Evolutionary conservation across 2,888 invertebrate species (phyloP).

Genomic region (Tenthredo notha): DNA sequence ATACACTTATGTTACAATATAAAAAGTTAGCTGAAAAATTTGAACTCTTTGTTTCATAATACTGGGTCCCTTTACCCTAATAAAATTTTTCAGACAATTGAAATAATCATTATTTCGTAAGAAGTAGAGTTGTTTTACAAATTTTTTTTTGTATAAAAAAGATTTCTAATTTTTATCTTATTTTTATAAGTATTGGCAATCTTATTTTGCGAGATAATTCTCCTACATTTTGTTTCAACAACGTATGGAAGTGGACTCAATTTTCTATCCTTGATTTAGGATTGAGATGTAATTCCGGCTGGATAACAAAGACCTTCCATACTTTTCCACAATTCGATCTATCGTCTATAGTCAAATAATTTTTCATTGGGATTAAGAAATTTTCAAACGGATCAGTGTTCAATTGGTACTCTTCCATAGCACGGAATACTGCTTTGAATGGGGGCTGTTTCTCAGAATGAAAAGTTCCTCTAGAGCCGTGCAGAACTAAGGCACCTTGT

Average conservation of each 20-base stretch:
- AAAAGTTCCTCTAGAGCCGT: slow-evolving; percentile 93
- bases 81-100: slow-evolving; percentile 17
- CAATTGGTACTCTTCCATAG: slow-evolving; percentile 85
- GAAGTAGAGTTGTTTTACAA: not conserved
- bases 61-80: slow-evolving; percentile 37
- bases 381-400: slow-evolving; percentile 84
- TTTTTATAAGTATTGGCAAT: slow-evolving; percentile 19
- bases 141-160: not conserved
- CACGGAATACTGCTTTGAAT: slow-evolving; percentile 86
- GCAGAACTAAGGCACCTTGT: slow-evolving; percentile 90
- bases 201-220: not conserved
- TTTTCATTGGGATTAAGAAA: slow-evolving; percentile 82
- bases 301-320: slow-evolving; percentile 79
- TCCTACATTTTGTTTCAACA: not conserved
- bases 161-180: not conserved
- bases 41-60: slow-evolving; percentile 48
- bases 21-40: slow-evolving; percentile 47
- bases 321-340: slow-evolving; percentile 85
- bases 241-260: not conserved
- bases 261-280: slow-evolving; percentile 1
- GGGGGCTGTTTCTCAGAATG: slow-evolving; percentile 92
- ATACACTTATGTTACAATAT: slow-evolving; percentile 42
- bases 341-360: slow-evolving; percentile 80
- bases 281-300: slow-evolving; percentile 72
- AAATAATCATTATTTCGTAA: slow-evolving; percentile 7